Conservation (phyloP, 2,888 invertebrate genomes). For the Microplitis deprimator region DNA sequence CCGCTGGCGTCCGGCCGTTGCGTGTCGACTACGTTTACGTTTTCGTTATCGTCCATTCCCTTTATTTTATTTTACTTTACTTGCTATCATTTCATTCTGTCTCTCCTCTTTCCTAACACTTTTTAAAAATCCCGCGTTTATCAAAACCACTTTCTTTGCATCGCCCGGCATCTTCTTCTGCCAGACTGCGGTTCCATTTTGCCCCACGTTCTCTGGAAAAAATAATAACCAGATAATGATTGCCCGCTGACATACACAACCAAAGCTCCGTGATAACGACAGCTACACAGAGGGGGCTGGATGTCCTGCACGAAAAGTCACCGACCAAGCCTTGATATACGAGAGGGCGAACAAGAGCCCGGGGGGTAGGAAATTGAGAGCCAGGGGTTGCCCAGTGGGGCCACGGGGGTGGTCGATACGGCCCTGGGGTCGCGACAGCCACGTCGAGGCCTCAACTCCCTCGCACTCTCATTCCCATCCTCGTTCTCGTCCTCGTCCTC, state of each 20-base stretch:
- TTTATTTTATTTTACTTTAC: background rate
- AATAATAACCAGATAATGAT: slow-evolving; percentile 13
- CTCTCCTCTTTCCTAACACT: no score
- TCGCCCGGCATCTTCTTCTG: no score
- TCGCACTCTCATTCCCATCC: slow-evolving; percentile 36
- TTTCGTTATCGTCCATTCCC: background rate
- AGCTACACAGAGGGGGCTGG: slow-evolving; percentile 16
- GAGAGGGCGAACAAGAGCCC: slow-evolving; percentile 5
- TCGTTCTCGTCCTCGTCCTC: no score
- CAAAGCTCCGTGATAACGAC: background rate
- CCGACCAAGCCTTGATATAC: slow-evolving; percentile 23
- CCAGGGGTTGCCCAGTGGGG: slow-evolving; percentile 28
- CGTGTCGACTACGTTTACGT: slow-evolving; percentile 19
- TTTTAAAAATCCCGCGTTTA: no score
- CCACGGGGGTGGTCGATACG: slow-evolving; percentile 67
- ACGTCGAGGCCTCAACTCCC: slow-evolving; percentile 66
- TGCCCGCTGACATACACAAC: slow-evolving; percentile 5
- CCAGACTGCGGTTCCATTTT: no score
- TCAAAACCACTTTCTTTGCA: no score
- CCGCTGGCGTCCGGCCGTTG: slow-evolving; percentile 9
- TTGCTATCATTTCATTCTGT: background rate
- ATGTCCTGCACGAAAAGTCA: slow-evolving; percentile 31
- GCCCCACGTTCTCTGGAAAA: no score
- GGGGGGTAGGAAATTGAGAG: slow-evolving; percentile 23
- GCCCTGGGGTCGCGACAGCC: slow-evolving; percentile 67